Evolutionary conservation across 2,888 invertebrate genomes (phyloP), one percentile per base, ranked within the genome.

Genomic region (Drosophila greeni): DNA sequence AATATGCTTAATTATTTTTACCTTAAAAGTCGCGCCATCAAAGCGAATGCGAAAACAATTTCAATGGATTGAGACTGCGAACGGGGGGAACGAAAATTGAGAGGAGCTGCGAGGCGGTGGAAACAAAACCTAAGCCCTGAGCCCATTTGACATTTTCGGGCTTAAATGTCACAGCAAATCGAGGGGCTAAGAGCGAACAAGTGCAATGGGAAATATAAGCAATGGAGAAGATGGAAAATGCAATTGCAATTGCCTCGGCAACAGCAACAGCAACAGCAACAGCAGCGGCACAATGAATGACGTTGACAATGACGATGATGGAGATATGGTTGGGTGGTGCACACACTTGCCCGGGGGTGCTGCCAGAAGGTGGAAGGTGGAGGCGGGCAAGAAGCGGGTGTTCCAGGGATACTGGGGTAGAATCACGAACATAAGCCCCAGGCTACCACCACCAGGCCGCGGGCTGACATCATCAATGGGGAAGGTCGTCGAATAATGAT

Each of bases 1-100:
- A 84, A 85, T 85, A 81, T 85, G 84, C 76, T 84, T 82, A 85
- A 82, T 85, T 85, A 82, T 82, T 82, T 82, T 85, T 82, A 85
- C 85, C 85, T 85, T 79, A 81, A 85, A 85, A 73, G 80, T 82
- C 70, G 74, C 78, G 73, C 60, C 81, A 82, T 76, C 81, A 74
- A 84, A 80, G 66, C 69, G 82, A 73, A 75, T 81, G 71, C 71
- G 76, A 73, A 82, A 76, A 75, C 78, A 84, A 78, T 81, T 80
- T 60, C 62, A 84, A 70, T 66, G 58, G 29, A 29, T 36, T n/a
- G 65, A 8, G 23, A 48, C 55, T 29, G 45, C 16, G 26, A 29
- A 5, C 18, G 43, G 16, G 26, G 43, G 16, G 24, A 20, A 55
- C 20, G 7, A 54, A n/a, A 26, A 55, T 34, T 54, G 54, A 26